Base-by-base conservation (phyloP, 1,140 invertebrate species). In the Drosophila carrolli region DNA sequence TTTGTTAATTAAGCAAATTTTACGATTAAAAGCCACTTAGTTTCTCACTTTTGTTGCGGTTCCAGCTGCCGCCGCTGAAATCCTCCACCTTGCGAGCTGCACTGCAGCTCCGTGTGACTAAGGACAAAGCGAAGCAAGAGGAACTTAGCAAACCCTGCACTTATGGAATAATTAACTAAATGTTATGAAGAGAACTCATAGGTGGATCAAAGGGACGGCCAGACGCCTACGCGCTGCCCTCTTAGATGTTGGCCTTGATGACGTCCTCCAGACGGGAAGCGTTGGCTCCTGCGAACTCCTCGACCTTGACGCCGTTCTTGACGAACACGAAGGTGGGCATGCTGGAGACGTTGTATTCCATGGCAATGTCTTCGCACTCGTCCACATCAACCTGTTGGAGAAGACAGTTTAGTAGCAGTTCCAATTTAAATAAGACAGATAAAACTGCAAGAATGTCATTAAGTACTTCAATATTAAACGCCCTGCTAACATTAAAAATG, bases 261-360 rank as follows among this genome's bases (percentile, higher is more conserved):
- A 73, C 77, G n/a, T 81, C 73, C 16, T 59, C 47, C 70, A 98
- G 92, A 92, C 96, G 97, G 5, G 95, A 94, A 43, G 94, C 94
- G 91, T 97, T 97, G 38, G 97, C 97, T 16, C 97, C 97, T 66
- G 96, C 95, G 91, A 98, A 96, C 58, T 94, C 94, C 7, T 95
- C 94, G 32, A 97, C 94, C 91, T 95, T 94, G 89, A 95, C 85
- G 38, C 94, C 93, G 79, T 95, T 95, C 93, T 98, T 98, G 72
- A 98, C 93, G 92, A 98, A 98, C 23, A 98, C 93, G 92, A 99
- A 99, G 1, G 98, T 98, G 46, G 98, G 98, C 97, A 98, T 98
- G 53, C 96, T 97, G 71, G 94, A 94, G 77, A 99, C 96, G 74
- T 96, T 94, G 93, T 97, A 98, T 59, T 96, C 94, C 54, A 94